Conservation (phyloP, 2,888 invertebrate genomes). For the Cyclophora punctaria region DNA sequence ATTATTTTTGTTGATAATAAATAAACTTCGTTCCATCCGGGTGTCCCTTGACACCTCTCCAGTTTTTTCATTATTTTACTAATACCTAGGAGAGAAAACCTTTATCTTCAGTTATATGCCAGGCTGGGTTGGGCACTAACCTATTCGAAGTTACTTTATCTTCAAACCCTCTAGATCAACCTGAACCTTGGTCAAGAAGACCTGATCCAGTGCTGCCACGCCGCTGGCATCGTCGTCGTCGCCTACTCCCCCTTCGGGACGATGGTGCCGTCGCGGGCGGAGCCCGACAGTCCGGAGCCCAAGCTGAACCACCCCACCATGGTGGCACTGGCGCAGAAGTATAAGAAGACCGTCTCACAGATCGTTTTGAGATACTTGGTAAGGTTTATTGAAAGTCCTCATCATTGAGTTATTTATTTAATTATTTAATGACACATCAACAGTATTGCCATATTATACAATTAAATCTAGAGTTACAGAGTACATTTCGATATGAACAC, state of each 20-base stretch:
- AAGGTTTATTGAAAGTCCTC: too few relatives aligned
- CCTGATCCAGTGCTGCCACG: constrained; percentile 77
- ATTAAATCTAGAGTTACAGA: too few relatives aligned
- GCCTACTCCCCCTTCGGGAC: constrained; percentile 81
- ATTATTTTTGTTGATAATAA: too few relatives aligned
- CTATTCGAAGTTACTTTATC: background rate
- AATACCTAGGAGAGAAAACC: too few relatives aligned
- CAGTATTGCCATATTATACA: too few relatives aligned
- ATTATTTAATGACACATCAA: background rate
- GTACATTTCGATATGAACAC: too few relatives aligned
- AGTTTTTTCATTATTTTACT: too few relatives aligned
- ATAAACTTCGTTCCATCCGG: too few relatives aligned
- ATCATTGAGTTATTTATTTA: too few relatives aligned
- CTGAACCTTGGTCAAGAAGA: constrained; percentile 79
- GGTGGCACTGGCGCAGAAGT: constrained; percentile 74
- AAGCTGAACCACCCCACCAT: constrained; percentile 71
- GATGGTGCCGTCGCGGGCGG: constrained; percentile 60
- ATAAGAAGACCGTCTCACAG: constrained; percentile 79
- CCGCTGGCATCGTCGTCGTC: constrained; percentile 73
- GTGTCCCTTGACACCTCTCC: too few relatives aligned
- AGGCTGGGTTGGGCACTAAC: too few relatives aligned
- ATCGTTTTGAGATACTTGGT: constrained; percentile 44
- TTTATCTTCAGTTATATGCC: too few relatives aligned
- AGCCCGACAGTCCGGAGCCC: constrained; percentile 63
- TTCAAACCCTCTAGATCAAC: constrained; percentile 49